Base-by-base conservation (phyloP, 2,113 vertebrate species). In the Oryzias celebensis region DNA sequence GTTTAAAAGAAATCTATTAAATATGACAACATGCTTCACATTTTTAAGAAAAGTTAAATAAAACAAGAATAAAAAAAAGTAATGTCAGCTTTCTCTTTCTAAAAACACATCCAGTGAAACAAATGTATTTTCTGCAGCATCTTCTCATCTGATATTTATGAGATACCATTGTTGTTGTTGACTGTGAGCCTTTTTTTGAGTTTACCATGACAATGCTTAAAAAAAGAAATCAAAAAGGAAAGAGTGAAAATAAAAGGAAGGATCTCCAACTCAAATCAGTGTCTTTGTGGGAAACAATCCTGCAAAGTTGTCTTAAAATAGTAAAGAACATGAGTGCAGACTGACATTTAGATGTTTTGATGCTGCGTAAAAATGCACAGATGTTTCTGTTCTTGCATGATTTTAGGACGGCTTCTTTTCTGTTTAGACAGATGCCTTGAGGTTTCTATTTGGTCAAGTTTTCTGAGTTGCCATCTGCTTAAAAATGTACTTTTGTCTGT, bases 381-480 rank as follows among this genome's bases (percentile, higher is more conserved):
- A 67, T 74, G 71, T 48, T 62, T 17, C n/a, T 48, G 23, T 44
- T 48, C 46, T 57, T 60, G 26, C 51, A 5, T 13, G 17, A 50
- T 49, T 55, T 36, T 12, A 13, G 36, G 36, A 36, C 36, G 28
- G 0, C 52, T 54, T 43, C 14, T 6, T 3, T 53, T 41, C 46
- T 47, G 14, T 47, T 24, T 1, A 1, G 20, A 44, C 47, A 20
- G 3, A 15, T 36, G 43, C 49, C 26, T 64, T 13, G 0, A 17
- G 59, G 56, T 53, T 68, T 50, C 44, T 13, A 18, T 52, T 68
- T 1, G 0, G 3, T 54, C 23, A 24, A 50, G 18, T 54, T 65
- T 61, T 28, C 36, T 1, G 28, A 62, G 18, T 47, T 1, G 14
- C 72, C 65, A 60, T 66, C 61, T 79, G 65, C 43, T 28, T 46